A percentile compares a stretch with the other conserved stretches of the same genome.
Conservation (phyloP, 2,113 vertebrate genomes). For the Canis aureus region DNA sequence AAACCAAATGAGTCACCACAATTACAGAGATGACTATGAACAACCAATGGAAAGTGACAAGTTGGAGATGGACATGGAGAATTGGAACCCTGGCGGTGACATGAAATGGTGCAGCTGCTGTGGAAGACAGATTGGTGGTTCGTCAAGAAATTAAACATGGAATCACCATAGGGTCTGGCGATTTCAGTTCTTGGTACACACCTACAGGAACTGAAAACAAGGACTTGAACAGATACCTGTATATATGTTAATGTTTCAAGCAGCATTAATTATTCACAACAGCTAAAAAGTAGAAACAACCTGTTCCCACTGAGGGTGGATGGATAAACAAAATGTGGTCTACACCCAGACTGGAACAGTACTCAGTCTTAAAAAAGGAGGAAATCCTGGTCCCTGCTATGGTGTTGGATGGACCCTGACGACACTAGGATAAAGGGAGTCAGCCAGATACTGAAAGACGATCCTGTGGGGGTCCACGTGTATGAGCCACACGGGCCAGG, state of each 20-base stretch:
- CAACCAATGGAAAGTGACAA: background rate
- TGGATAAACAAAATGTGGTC: background rate
- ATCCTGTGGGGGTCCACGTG: too few species aligned
- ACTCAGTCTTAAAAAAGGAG: background rate
- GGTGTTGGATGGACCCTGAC: background rate
- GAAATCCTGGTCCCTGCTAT: background rate
- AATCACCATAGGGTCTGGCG: background rate
- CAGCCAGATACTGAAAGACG: background rate
- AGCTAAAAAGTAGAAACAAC: background rate
- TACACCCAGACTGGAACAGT: background rate
- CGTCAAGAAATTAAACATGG: background rate
- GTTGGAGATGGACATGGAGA: background rate
- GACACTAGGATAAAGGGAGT: background rate
- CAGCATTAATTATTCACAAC: background rate
- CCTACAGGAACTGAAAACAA: background rate
- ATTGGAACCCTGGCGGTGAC: background rate
- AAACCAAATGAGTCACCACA: background rate
- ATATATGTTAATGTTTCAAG: too few species aligned
- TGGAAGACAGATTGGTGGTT: background rate
- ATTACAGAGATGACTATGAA: background rate
- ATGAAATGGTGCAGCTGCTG: background rate
- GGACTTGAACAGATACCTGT: background rate
- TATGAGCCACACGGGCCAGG: background rate
- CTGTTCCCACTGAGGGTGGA: background rate
- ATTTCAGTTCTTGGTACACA: background rate